Evolutionary conservation across 92 coral and sea anemone species (phyloP), one percentile per base, ranked within the genome.

Genomic region (Scolanthus callimorphus): DNA sequence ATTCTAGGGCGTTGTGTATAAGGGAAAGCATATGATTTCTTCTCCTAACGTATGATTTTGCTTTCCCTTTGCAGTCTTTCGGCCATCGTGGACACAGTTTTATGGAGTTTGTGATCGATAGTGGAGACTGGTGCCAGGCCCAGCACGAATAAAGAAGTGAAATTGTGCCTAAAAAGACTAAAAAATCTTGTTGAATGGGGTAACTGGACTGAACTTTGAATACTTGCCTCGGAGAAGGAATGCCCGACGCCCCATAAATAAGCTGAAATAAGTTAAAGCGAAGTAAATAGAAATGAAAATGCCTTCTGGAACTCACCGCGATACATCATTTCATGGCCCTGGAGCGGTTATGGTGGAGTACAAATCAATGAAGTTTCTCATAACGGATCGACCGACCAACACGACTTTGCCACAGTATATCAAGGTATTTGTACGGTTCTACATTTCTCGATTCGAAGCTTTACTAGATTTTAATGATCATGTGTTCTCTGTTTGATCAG

Each of bases 31-130:
- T n/a, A n/a, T n/a, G n/a, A n/a, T n/a, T n/a, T n/a, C n/a, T n/a
- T n/a, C n/a, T n/a, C n/a, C n/a, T n/a, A n/a, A n/a, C n/a, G n/a
- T n/a, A n/a, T 34, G 6, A 6, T 34, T 34, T 34, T 6, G 51
- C 65, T 60, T 48, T 51, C 41, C 59, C 51, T 63, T 47, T 71
- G 17, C 78, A 94, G 99, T 79, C 76, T 61, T 94, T 57, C 94
- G 87, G 90, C 74, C 82, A 78, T 68, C 81, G 99, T 59, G 90
- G 92, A 75, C 83, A 83, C 80, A 94, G 88, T 85, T 90, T 94
- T 86, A 94, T 94, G 99, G 99, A 94, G 99, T 94, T 94, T 85
- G 74, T 94, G 79, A 94, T 84, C 68, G 96, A 94, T 55, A 88
- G 96, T 77, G 99, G 99, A 65, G 99, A 94, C 70, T 94, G 96